Conservation (phyloP, 1,140 invertebrate species). For the Lithobius niger region DNA sequence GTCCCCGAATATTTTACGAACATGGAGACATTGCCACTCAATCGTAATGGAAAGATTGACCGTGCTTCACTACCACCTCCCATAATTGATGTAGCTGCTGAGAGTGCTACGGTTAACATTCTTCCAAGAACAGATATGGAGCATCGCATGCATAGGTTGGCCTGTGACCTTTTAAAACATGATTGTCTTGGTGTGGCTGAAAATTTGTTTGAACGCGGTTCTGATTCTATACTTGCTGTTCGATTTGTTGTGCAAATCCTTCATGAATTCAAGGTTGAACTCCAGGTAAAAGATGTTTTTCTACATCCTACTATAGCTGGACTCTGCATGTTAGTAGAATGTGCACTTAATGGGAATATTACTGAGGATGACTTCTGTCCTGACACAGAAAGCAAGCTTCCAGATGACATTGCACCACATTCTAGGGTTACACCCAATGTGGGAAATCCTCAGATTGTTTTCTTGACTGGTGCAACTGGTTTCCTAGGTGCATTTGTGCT, state of each 20-base stretch:
- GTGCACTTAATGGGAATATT: neutral
- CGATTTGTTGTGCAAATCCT: neutral
- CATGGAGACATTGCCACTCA: constrained; percentile 21
- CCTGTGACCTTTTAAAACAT: neutral
- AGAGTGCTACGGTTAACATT: neutral
- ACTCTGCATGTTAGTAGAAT: neutral
- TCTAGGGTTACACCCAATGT: neutral
- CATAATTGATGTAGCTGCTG: constrained; percentile 20
- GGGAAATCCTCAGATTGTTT: constrained; percentile 20
- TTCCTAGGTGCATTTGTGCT: constrained; percentile 35
- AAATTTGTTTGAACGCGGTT: neutral
- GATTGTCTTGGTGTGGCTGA: neutral
- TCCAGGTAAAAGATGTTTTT: neutral
- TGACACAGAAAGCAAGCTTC: neutral
- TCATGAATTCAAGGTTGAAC: neutral
- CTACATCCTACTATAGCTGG: neutral
- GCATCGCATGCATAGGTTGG: neutral
- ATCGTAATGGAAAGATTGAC: constrained; percentile 12
- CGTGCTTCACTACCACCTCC: constrained; percentile 39
- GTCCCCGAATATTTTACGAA: constrained; percentile 38
- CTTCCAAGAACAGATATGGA: neutral
- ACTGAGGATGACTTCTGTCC: neutral
- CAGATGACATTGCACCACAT: neutral
- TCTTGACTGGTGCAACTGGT: constrained; percentile 36
- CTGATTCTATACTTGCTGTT: neutral